Conservation (phyloP, 1,140 invertebrate species). For the Sitobion miscanthi region DNA sequence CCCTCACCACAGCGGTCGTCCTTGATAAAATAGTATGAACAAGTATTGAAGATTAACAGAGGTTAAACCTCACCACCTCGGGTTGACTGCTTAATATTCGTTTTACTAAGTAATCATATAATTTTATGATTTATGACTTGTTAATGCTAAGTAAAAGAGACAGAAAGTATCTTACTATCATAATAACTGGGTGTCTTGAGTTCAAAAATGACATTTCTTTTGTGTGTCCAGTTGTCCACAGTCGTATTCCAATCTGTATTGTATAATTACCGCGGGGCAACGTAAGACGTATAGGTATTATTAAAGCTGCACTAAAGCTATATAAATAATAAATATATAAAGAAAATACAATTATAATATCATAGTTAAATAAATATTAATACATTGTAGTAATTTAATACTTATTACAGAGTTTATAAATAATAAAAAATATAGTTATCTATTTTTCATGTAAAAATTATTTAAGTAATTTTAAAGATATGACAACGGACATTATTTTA, state of each 20-base stretch:
- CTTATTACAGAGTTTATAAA: background rate
- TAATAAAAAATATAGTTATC: background rate
- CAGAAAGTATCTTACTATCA: background rate
- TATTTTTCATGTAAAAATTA: background rate
- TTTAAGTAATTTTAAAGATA: background rate
- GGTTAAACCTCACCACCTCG: too few relatives aligned
- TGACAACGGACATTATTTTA: background rate
- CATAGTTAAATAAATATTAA: too few relatives aligned
- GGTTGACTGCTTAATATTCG: background rate
- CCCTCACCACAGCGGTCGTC: too few relatives aligned
- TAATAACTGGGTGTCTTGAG: too few relatives aligned
- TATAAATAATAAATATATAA: too few relatives aligned
- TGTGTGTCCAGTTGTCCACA: background rate
- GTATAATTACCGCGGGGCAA: too few relatives aligned
- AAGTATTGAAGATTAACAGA: too few relatives aligned
- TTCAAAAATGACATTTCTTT: background rate
- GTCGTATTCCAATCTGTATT: background rate
- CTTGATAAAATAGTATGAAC: too few relatives aligned
- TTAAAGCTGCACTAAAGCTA: too few relatives aligned
- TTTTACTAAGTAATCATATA: background rate
- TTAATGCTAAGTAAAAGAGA: background rate
- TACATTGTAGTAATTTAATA: background rate
- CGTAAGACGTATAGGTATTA: too few relatives aligned
- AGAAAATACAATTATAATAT: too few relatives aligned
- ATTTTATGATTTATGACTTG: too few relatives aligned